Base-by-base conservation (phyloP, 2,113 vertebrate species). In the Irena cyanogastra region DNA sequence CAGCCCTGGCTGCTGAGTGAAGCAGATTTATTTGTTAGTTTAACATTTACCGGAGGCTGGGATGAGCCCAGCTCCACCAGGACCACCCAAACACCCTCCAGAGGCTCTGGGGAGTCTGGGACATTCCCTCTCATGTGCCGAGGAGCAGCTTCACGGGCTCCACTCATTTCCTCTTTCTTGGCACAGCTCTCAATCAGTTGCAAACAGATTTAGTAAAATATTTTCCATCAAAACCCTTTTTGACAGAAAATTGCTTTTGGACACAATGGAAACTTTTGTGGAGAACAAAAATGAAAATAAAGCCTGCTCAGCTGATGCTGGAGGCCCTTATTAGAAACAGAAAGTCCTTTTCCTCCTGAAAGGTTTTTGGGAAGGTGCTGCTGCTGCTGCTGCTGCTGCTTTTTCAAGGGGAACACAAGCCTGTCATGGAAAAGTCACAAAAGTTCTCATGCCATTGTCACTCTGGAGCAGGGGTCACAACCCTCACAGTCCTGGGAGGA, bases 21-120 rank as follows among this genome's bases (percentile, higher is more conserved):
- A 80, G 84, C 91, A 91, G 52, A 89, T 95, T 87, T 68, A 61
- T 66, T 87, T 83, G 23, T 84, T 84, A 49, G 57, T 60, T 89
- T 85, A 83, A 89, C 45, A 31, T 89, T 91, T 76, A 60, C 19
- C 0, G 1, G 65, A n/a, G 71, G 53, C 52, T 82, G 72, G 37
- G 50, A 60, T 53, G 80, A 50, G 77, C 42, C 76, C 22, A 4
- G 41, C 23, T 35, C 60, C 61, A 21, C 33, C 87, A 93, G 60
- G 65, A 85, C 80, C 81, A 91, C 84, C 65, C 94, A 61, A 50
- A 61, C 75, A 75, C 54, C 53, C 64, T 93, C 42, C 49, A 15
- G 59, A 56, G 76, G 64, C 85, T 53, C 80, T 80, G 59, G 26
- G 54, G 72, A 59, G 18, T 44, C 71, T 6, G 21, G 53, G 75